Conservation (phyloP, 1,140 invertebrate species). For the Mycetomoellerius zeteki region DNA sequence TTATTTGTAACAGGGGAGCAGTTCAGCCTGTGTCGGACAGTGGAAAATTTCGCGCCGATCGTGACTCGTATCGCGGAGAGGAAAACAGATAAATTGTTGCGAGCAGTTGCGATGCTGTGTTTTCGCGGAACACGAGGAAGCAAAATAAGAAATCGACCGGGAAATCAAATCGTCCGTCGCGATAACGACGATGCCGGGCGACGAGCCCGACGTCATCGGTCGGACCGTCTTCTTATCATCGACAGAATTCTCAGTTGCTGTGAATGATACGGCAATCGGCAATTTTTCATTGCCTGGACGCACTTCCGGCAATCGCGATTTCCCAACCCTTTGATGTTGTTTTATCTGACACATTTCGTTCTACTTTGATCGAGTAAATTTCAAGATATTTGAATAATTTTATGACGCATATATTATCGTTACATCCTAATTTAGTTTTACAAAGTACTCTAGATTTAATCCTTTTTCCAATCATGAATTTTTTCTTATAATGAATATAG, state of each 20-base stretch:
- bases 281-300: conserved; percentile 13
- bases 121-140: conserved; percentile 66
- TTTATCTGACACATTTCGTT: background rate
- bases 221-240: conserved; percentile 26
- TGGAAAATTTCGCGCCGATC: conserved; percentile 71
- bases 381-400: background rate
- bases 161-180: conserved; percentile 66
- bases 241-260: conserved; percentile 14
- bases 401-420: background rate
- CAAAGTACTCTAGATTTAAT: too few relatives aligned
- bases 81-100: conserved; percentile 68
- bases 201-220: conserved; percentile 33
- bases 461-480: background rate
- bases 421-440: background rate
- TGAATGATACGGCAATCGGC: background rate
- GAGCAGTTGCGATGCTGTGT: conserved; percentile 35
- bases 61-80: conserved; percentile 37
- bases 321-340: background rate
- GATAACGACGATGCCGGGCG: conserved; percentile 54
- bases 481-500: conserved; percentile 2
- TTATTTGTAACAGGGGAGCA: conserved; percentile 34
- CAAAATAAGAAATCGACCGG: conserved; percentile 65
- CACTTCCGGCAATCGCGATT: conserved; percentile 28
- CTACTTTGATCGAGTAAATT: background rate
- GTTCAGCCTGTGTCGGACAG: conserved; percentile 37